Evolutionary conservation across 1,140 invertebrate species (phyloP), one percentile per base, ranked within the genome.

Genomic region (Diploscapter pachys): DNA sequence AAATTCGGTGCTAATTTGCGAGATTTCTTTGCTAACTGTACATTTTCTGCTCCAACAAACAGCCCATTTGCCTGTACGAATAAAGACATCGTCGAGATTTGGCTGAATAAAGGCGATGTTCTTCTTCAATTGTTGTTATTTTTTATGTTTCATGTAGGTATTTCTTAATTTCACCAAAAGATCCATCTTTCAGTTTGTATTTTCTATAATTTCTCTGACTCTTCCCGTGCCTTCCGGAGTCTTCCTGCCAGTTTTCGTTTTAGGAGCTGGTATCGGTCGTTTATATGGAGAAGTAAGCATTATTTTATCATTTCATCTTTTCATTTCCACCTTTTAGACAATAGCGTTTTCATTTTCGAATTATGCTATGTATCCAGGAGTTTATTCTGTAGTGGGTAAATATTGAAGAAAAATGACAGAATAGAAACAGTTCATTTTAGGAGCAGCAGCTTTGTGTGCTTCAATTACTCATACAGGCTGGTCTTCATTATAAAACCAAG

Each of bases 401-500:
- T 31, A 31, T 31, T 31, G 31, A 31, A 31, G 31, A 31, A 31
- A 31, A 31, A 31, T 31, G 31, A 31, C 31, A 31, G 31, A 31
- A 31, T 31, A 31, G 31, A 31, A 31, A 31, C 31, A 31, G 31
- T 31, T 31, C 31, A 31, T 31, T 31, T 31, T 31, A 31, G 31
- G 95, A 4, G 95, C 96, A 3, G 95, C 96, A 4, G 94, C 96
- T 4, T 92, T 98, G 84, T 93, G 94, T 4, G 95, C 94, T 11
- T 93, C 94, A 56, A 94, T 98, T 2, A 98, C 96, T 0, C 93
- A 98, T 31, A 31, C 31, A 31, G 31, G 31, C 31, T 31, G 31
- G 31, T 31, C 31, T 31, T 31, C 31, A 31, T 31, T 31, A 31
- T 31, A 31, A 31, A 31, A 31, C 31, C 31, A 31, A 31, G 31